phyloP scores from a whole-genome alignment of 2,113 vertebrate species.

The Dasyprocta punctata region DNA sequence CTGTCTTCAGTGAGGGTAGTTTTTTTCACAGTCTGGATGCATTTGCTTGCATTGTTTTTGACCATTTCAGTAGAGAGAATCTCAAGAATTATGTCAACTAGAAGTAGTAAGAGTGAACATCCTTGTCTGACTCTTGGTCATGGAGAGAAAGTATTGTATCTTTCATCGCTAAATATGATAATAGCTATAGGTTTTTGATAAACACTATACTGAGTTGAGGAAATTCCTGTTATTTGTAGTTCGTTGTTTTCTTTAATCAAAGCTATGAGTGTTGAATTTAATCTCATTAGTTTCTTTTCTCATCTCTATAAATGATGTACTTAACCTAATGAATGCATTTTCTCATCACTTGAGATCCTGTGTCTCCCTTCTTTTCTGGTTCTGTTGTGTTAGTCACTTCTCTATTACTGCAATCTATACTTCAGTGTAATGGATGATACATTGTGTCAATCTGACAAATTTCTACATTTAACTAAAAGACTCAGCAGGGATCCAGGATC shows the following conservation, averaged over 20 bases:
- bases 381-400: not conserved
- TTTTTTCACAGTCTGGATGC: not conserved
- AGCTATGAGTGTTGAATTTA: not conserved
- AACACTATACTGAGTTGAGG: not conserved
- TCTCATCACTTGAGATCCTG: not conserved
- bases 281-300: no score
- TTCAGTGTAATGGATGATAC: no score
- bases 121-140: not conserved
- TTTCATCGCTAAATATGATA: not conserved
- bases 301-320: no score
- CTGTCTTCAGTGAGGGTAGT: not conserved
- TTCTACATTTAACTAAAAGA: no score
- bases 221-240: not conserved
- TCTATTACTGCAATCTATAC: not conserved
- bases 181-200: no score
- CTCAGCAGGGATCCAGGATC: no score
- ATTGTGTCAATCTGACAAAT: no score
- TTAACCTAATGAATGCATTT: not conserved
- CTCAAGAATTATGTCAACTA: not conserved
- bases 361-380: not conserved
- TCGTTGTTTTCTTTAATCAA: not conserved
- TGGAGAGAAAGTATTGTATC: not conserved
- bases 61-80: not conserved
- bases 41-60: not conserved
- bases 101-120: no score